These are phyloP conservation scores for Rhamnusium bicolor DNA, from an alignment of 2,888 invertebrate genomes.

Conservation along the genomic window DNA sequence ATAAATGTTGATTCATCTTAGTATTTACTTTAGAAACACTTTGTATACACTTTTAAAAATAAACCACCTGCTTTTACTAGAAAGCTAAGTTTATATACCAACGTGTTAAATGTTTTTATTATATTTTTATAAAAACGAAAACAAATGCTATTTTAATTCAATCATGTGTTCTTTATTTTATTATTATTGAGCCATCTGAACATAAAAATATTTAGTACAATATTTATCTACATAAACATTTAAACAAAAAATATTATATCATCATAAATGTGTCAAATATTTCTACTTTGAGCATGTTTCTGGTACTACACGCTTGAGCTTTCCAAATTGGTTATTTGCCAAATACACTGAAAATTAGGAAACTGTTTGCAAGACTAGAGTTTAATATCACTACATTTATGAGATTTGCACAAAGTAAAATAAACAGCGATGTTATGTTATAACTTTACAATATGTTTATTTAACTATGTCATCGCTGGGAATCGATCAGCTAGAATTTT, in stretches of 20 bases:
- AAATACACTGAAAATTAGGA: not conserved
- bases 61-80: not conserved
- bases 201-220: not conserved
- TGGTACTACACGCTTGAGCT: not conserved
- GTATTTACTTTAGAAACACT: not conserved
- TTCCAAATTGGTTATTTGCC: slow-evolving; percentile 3
- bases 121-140: not conserved
- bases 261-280: slow-evolving; percentile 9
- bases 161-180: not conserved
- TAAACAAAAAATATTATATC: not conserved
- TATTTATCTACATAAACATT: not conserved
- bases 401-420: slow-evolving; percentile 3
- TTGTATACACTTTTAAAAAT: not conserved
- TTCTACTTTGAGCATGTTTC: not conserved
- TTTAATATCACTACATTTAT: slow-evolving; percentile 9
- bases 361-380: not conserved
- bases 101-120: not conserved
- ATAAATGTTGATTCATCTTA: not conserved
- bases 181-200: not conserved
- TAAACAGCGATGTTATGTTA: slow-evolving; percentile 21
- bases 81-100: not conserved
- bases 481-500: not conserved
- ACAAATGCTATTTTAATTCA: not conserved
- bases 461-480: slow-evolving; percentile 27
- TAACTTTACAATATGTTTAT: slow-evolving; percentile 18